Conservation (phyloP, 2,888 invertebrate genomes). For the Xylota sylvarum region DNA sequence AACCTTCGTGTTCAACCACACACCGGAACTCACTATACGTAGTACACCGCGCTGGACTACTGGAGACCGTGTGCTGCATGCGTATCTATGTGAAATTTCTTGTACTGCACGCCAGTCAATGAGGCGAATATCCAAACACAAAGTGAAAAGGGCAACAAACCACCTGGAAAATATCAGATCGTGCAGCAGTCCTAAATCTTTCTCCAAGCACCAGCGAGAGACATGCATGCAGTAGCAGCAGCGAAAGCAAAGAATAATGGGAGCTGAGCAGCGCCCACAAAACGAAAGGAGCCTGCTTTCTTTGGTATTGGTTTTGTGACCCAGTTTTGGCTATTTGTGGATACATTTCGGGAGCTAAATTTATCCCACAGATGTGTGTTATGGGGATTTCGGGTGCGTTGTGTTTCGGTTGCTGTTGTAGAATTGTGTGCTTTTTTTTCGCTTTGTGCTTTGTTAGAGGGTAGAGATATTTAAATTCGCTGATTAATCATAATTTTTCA, state of each 20-base stretch:
- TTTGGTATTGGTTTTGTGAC: constrained; percentile 23
- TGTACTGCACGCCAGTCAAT: constrained; percentile 12
- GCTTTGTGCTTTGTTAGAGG: constrained; percentile 11
- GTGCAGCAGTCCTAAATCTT: constrained; percentile 49
- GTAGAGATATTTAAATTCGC: constrained; percentile 45
- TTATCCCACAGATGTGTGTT: constrained; percentile 62
- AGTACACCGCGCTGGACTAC: background rate
- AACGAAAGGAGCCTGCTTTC: constrained; percentile 29
- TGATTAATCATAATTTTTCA: constrained; percentile 48
- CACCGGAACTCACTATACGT: constrained; percentile 21
- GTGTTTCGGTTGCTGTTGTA: background rate
- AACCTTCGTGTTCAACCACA: constrained; percentile 1
- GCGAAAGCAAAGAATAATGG: constrained; percentile 1
- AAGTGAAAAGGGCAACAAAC: constrained; percentile 49
- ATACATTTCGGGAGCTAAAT: constrained; percentile 65
- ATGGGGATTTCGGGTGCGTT: constrained; percentile 36
- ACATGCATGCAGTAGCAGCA: constrained; percentile 2
- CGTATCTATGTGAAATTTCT: background rate
- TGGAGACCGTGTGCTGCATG: background rate
- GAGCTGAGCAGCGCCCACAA: constrained; percentile 10
- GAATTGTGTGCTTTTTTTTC: too few relatives aligned
- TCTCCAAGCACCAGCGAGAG: too few relatives aligned
- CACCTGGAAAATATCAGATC: constrained; percentile 58
- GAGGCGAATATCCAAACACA: constrained; percentile 31
- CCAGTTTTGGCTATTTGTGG: constrained; percentile 57